Base-by-base conservation (phyloP, 2,113 vertebrate genomes). In the Antechinus stuartii region DNA sequence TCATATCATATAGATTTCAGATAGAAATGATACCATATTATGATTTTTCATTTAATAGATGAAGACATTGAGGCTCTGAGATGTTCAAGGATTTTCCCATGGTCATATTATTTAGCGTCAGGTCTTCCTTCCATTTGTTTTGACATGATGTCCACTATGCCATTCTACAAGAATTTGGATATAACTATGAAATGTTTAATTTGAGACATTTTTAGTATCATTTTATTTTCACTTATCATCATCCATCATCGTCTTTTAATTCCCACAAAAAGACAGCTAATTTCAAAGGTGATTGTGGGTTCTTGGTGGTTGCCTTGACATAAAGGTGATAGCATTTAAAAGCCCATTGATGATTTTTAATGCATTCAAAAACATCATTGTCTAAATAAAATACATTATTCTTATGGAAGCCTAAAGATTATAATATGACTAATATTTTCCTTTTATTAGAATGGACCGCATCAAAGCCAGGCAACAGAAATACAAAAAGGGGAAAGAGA, bases 401-500 rank as follows among this genome's bases (percentile, higher is more conserved):
- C 9, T 0, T 8, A 0, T 25, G 90, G n/a, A 55, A 10, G n/a
- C 24, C 46, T 8, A 4, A 6, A 30, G 46, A 0, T 22, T 24
- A 89, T 61, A 89, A 54, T 42, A 16, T 92, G 52, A 46, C 56
- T 57, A 49, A 54, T 23, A 0, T 96, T 96, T 96, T 95, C 90
- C 12, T 96, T 97, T 98, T 97, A 26, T 90, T 97, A 99, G 99
- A 99, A 99, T 99, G 99, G 99, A 99, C 96, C 99, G 99, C 97
- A 99, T 99, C 98, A 99, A 99, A 98, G 99, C 99, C 97, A 99
- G 99, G 92, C 99, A 99, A 98, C 99, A 99, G 98, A 99, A 99
- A 97, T 99, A 99, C 98, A 99, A 99, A 99, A 99, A 99, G 98
- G 99, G 99, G 96, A 99, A 99, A 98, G 99, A 99, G 98, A 99